Base-by-base conservation (phyloP, 2,888 invertebrate species). In the Lasioglossum villosulum region DNA sequence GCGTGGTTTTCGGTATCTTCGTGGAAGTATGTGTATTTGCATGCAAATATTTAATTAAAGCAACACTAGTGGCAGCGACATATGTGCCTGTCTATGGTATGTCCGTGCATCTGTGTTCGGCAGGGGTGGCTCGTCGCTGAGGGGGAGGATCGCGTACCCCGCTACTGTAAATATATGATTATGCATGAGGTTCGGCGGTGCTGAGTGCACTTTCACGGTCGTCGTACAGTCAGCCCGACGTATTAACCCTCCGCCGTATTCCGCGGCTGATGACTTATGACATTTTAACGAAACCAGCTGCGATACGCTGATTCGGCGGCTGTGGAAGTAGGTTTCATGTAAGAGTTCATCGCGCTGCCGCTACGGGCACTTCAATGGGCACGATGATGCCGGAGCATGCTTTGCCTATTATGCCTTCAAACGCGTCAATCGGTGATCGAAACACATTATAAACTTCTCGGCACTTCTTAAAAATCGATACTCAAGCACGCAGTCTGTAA, bases 41-140 rank as follows among this genome's bases (percentile, higher is more conserved):
- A 93, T 92, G 93, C 92, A 93, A 94, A 94, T 94, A 93, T 93
- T 94, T 94, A 94, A 93, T 94, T 94, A 93, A 93, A 93, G 88
- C 92, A 83, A 73, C 81, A 78, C 84, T 68, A 82, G 83, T 73
- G 82, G 89, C 87, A 79, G 86, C 86, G 82, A 90, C 91, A 91
- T 91, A 93, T 90, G 91, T 84, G 91, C 86, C 82, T 80, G 83
- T 89, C 80, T 85, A 77, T 75, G 73, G 72, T 79, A 77, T 82
- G 86, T 80, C 79, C 83, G 84, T 82, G 81, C 78, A 77, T 87
- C 82, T 83, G 84, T 68, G 80, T 82, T 74, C 84, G 83, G 63
- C 27, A 87, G 72, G 73, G 74, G 85, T 39, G 86, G 82, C 73
- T 42, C 52, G 71, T 66, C 56, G 78, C 73, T 71, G 78, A 78